Conservation (phyloP, 2,888 invertebrate genomes). For the Synanthedon andrenaeformis region DNA sequence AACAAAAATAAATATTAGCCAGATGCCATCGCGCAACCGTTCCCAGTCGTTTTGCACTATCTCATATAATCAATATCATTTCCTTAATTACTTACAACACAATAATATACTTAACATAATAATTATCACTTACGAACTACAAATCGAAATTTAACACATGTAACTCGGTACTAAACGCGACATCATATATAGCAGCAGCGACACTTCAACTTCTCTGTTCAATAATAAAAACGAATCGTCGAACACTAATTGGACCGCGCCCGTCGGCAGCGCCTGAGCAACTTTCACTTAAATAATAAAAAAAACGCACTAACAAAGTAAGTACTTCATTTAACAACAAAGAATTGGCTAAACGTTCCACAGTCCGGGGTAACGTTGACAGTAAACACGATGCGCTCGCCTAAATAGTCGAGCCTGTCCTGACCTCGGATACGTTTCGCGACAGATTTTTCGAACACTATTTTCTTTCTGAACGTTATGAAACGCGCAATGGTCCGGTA, state of each 20-base stretch:
- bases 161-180: constrained; percentile 30
- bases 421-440: constrained; percentile 11
- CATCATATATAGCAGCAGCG: constrained; percentile 27
- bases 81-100: constrained; percentile 43
- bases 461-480: constrained; percentile 2
- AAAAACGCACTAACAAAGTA: constrained; percentile 62
- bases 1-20: too few relatives aligned
- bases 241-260: constrained; percentile 64
- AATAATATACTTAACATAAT: constrained; percentile 52
- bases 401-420: constrained; percentile 15
- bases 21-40: constrained; percentile 37
- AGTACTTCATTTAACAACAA: constrained; percentile 60
- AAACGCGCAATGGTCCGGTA: constrained; percentile 21
- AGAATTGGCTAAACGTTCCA: constrained; percentile 58
- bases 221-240: constrained; percentile 48
- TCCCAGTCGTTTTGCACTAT: constrained; percentile 69
- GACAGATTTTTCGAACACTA: neutral
- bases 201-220: constrained; percentile 38
- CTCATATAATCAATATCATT: constrained; percentile 45
- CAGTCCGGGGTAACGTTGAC: constrained; percentile 38
- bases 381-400: constrained; percentile 16
- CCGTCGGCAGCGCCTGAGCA: constrained; percentile 64
- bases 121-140: constrained; percentile 50
- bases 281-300: constrained; percentile 61
- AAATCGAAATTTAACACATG: constrained; percentile 31